phyloP scores from a whole-genome alignment of 2,113 vertebrate species.

The Acrocephalus arundinaceus region DNA sequence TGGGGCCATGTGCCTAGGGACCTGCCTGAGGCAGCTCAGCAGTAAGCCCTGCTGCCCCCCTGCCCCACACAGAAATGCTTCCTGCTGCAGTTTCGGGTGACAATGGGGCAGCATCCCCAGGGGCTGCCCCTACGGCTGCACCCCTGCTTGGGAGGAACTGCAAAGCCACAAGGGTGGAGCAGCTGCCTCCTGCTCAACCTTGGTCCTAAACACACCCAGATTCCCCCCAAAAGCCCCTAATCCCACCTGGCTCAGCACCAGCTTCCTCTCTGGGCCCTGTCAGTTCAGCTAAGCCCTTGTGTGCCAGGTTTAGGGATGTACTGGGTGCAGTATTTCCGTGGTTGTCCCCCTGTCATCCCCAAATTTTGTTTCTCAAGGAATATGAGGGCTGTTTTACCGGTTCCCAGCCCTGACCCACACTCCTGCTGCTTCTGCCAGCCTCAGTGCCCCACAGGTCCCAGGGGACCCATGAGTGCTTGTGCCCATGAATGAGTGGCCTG shows the following conservation, averaged over 20 bases:
- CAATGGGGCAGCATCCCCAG: not conserved
- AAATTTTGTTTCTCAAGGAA: not conserved
- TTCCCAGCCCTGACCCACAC: not conserved
- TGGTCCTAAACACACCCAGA: constrained; percentile 4
- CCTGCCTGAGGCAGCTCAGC: not conserved
- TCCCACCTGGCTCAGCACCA: constrained; percentile 32
- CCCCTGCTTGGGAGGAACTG: not conserved
- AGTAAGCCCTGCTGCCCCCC: not conserved
- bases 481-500: not conserved
- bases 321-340: not conserved
- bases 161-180: not conserved
- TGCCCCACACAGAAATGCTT: not conserved
- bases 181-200: not conserved
- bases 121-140: not conserved
- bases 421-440: not conserved
- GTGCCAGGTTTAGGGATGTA: not conserved
- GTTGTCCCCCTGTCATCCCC: not conserved
- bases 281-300: constrained; percentile 17
- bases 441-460: not conserved
- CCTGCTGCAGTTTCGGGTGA: constrained; percentile 48
- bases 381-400: not conserved
- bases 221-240: constrained; percentile 55
- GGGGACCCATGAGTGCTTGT: not conserved
- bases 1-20: not conserved
- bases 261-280: constrained; percentile 12